phyloP scores from a whole-genome alignment of 1,140 invertebrate species.

The Chymomyza costata region DNA sequence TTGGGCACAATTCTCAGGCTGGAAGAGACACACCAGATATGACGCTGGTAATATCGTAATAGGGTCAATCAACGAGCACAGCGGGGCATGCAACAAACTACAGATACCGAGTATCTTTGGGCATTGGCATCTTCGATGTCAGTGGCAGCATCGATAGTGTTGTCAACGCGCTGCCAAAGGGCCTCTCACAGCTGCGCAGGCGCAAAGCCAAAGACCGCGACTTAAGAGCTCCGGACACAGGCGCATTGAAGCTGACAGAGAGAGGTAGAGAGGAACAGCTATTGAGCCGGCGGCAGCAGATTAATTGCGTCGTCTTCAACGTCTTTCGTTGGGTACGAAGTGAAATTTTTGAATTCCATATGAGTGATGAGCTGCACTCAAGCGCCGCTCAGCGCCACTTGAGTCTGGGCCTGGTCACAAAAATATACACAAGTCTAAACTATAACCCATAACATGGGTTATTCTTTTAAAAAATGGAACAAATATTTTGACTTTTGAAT shows the following conservation, averaged over 20 bases:
- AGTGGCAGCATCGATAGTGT: too few relatives aligned
- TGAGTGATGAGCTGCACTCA: slow-evolving; percentile 40
- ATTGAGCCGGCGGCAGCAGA: slow-evolving; percentile 37
- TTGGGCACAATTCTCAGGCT: slow-evolving; percentile 33
- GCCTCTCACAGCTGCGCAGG: slow-evolving; percentile 57
- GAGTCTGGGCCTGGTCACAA: too few relatives aligned
- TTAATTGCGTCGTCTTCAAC: slow-evolving; percentile 45
- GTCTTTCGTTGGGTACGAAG: slow-evolving; percentile 20
- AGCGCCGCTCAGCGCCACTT: background rate
- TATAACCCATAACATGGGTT: too few relatives aligned
- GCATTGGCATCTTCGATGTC: too few relatives aligned
- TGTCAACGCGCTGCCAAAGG: slow-evolving; percentile 10
- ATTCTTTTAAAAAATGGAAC: too few relatives aligned
- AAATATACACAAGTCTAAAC: too few relatives aligned
- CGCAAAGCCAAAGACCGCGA: slow-evolving; percentile 26
- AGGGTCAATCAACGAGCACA: slow-evolving; percentile 66
- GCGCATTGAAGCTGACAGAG: slow-evolving; percentile 1
- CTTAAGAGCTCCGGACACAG: background rate
- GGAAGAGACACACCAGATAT: slow-evolving; percentile 28
- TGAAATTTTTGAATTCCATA: slow-evolving; percentile 61
- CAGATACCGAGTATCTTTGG: too few relatives aligned
- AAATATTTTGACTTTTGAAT: too few relatives aligned
- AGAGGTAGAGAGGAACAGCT: slow-evolving; percentile 17
- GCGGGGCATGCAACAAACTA: slow-evolving; percentile 55
- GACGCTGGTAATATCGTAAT: too few relatives aligned